Evolutionary conservation across 2,113 vertebrate species (phyloP), one percentile per base, ranked within the genome.

Genomic region (Microcebus griseorufus): DNA sequence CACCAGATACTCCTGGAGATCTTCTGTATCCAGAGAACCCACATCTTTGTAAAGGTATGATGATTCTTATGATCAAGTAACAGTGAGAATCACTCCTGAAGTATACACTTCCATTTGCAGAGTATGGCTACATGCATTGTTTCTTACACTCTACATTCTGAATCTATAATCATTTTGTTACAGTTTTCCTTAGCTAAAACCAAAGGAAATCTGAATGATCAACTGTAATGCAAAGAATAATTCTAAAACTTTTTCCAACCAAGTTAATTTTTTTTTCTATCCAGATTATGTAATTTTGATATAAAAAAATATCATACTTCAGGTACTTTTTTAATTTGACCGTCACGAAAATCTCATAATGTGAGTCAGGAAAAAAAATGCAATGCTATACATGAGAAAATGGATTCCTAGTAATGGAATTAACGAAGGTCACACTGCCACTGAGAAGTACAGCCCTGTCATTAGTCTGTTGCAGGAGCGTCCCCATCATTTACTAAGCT

Each of bases 231-330:
- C 42, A 84, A 45, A 93, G 32, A 23, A n/a, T 23, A 70, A 76
- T 2, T 20, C 34, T n/a, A 45, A 87, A 67, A 64, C 22, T 53
- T 39, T 70, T 78, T 88, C 11, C 48, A 80, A 13, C 25, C 65
- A n/a, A 93, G 80, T 83, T 65, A 48, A 76, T 73, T 94, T 94
- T 83, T 42, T 82, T 42, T 82, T 83, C 67, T 70, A 65, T 25
- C n/a, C 13, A 94, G 48, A 72, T 72, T 25, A 72, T 45, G 18
- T 32, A 65, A 82, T 72, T 88, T 85, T 12, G 55, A 42, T 87
- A 27, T 37, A 27, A 72, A 82, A 96, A 82, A 73, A 18, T n/a
- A 29, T 34, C 29, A 62, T 17, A 69, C 29, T 70, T 78, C 25
- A 53, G 82, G 34, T 29, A 7, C 9, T 72, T 85, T 92, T 85